A percentile compares a stretch with the other conserved stretches of the same genome.
These are phyloP conservation scores for Melinopterus prodromus DNA, from an alignment of 2,888 invertebrate species.

Conservation along the genomic window DNA sequence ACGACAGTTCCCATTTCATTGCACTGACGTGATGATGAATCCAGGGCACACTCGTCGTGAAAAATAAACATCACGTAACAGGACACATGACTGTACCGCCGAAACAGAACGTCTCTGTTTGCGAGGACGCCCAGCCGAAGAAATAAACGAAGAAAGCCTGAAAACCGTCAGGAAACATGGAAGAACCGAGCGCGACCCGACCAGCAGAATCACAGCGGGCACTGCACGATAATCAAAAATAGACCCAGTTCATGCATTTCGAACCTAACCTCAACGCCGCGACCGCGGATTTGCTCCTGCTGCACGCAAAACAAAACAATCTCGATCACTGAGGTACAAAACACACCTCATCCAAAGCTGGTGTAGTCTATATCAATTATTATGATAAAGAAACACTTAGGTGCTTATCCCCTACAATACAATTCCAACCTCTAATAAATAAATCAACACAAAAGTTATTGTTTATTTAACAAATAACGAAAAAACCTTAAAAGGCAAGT, in stretches of 20 bases:
- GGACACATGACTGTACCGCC: constrained; percentile 18
- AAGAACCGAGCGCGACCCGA: neutral
- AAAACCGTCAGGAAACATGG: constrained; percentile 14
- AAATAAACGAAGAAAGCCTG: neutral
- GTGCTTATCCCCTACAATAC: no score
- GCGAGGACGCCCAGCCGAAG: neutral
- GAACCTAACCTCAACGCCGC: constrained; percentile 21
- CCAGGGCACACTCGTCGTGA: constrained; percentile 6
- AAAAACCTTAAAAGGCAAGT: no score
- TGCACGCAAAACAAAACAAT: no score
- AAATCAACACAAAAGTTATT: no score
- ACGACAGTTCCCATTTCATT: constrained; percentile 34
- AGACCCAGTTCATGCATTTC: constrained; percentile 21
- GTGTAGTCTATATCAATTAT: no score
- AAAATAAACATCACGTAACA: constrained; percentile 16
- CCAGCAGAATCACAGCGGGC: constrained; percentile 19
- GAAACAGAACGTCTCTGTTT: neutral
- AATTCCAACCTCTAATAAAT: no score
- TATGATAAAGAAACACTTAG: no score
- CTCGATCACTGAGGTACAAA: no score
- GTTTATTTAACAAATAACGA: no score
- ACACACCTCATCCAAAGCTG: no score
- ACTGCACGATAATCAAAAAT: constrained; percentile 20
- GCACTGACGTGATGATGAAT: neutral
- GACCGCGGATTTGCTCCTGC: neutral